Evolutionary conservation across 2,113 vertebrate species (phyloP).

Genomic region (Meriones unguiculatus): DNA sequence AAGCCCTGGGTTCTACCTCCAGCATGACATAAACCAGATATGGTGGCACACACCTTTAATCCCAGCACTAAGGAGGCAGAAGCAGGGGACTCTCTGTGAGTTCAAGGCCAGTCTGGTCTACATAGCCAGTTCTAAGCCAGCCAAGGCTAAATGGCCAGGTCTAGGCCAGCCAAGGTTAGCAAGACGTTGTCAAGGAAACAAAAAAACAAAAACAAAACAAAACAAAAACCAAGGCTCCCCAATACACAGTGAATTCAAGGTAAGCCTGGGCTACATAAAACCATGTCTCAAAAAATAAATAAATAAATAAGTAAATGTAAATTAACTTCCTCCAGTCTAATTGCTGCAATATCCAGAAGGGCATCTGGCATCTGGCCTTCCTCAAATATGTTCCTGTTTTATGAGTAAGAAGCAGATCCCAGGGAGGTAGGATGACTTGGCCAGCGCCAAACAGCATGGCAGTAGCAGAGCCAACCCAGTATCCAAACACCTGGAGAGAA

Average conservation of each 20-base stretch:
- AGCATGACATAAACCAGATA: background rate
- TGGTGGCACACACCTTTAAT: background rate
- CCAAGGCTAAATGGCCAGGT: background rate
- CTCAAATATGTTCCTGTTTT: background rate
- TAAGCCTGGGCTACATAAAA: background rate
- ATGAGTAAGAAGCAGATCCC: background rate
- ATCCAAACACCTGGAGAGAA: rapidly evolving
- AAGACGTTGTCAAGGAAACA: background rate
- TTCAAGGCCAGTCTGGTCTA: background rate
- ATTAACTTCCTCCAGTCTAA: background rate
- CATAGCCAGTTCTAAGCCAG: background rate
- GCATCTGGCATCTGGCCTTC: background rate
- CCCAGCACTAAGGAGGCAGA: background rate
- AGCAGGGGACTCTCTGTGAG: too few relatives aligned
- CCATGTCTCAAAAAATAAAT: background rate
- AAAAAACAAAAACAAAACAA: background rate
- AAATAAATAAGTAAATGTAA: background rate
- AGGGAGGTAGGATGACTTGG: background rate
- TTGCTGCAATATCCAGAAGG: rapidly evolving
- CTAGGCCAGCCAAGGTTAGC: background rate
- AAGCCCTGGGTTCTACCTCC: background rate
- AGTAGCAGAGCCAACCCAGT: background rate
- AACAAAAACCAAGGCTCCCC: background rate
- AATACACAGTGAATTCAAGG: background rate
- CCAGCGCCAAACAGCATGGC: background rate